Base-by-base conservation (phyloP, 2,113 vertebrate genomes). In the Ammodytes marinus region DNA sequence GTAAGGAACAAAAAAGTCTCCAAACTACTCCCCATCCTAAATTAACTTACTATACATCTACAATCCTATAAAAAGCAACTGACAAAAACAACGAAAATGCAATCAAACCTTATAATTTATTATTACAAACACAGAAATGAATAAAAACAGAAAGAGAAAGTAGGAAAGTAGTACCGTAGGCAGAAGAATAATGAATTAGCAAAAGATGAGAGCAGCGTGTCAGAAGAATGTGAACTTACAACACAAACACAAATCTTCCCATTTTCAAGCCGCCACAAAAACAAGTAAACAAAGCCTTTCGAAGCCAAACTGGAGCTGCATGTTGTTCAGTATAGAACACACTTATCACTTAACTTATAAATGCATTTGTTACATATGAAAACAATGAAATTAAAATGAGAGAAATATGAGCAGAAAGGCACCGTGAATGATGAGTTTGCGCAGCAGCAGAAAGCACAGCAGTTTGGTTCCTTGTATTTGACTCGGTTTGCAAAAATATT, bases 41-140 rank as follows among this genome's bases (percentile, higher is more conserved):
- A 54, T 3, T 54, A 13, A 50, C 17, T 52, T 17, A 5, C 17
- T 52, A 52, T 19, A 27, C 19, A 19, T 55, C 1, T 57, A 35
- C 27, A 3, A 35, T 2, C 3, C n/a, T 19, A 27, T 35, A 7
- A 61, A 64, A 37, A 76, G 58, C 19, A 40, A 12, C 14, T 37
- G 37, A 50, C 11, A 40, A 19, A 52, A 52, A 73, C 46, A 54
- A 57, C 12, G 43, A 2, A 3, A 71, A 46, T n/a, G 6, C 43
- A 74, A 45, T 3, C 42, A 79, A 54, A 63, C 3, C 27, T 27
- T 27, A 46, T 0, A n/a, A 19, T 4, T 6, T 19, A 80, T 87
- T 83, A 80, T 80, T 80, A 8, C 1, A 76, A 55, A 71, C 13
- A 63, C 45, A 47, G 9, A 74, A 47, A 55, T 4, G 0, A 68